Evolutionary conservation across 2,888 invertebrate species (phyloP), one percentile per base, ranked within the genome.

Genomic region (Macroteleia sp.): DNA sequence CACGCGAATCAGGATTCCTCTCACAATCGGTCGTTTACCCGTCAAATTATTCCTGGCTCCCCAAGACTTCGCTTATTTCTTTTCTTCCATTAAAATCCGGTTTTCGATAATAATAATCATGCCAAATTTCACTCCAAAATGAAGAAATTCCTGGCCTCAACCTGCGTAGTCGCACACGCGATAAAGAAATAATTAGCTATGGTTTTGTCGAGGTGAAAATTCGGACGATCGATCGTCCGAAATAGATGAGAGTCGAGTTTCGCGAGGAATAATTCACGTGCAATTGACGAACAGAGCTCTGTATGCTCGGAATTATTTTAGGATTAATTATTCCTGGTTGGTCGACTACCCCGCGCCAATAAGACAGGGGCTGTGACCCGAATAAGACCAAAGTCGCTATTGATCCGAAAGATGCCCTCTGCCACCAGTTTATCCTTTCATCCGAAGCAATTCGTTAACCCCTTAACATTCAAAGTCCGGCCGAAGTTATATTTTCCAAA

Each of bases 31-130:
- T 62, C 61, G 52, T 61, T 71, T 56, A 56, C 54, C 71, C 50
- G 28, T 16, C 34, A 34, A 46, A 62, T 54, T 42, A 50, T 64
- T 34, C 9, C 39, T 30, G 28, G 20, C 44, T 14, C 2, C 36
- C 20, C 46, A 20, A n/a, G 9, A 28, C 44, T 19, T 12, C 9
- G 19, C 16, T 44, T 36, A 14, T 39, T 20, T 61, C 48, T 41
- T 42, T 44, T 46, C 56, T 64, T 41, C 52, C 73, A 71, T 64
- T 50, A 56, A 48, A 64, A 73, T 61, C 64, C 64, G 73, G 56
- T 73, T 57, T 41, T 57, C 36, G 50, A 32, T 44, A 48, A 44
- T 52, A 46, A 70, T 14, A 28, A 57, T 54, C 50, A 20, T 20
- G 34, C 64, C 25, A 16, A 64, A 57, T 57, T 12, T 46, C 48